Base-by-base conservation (phyloP, 2,888 invertebrate species). In the Drosophila monieri region DNA sequence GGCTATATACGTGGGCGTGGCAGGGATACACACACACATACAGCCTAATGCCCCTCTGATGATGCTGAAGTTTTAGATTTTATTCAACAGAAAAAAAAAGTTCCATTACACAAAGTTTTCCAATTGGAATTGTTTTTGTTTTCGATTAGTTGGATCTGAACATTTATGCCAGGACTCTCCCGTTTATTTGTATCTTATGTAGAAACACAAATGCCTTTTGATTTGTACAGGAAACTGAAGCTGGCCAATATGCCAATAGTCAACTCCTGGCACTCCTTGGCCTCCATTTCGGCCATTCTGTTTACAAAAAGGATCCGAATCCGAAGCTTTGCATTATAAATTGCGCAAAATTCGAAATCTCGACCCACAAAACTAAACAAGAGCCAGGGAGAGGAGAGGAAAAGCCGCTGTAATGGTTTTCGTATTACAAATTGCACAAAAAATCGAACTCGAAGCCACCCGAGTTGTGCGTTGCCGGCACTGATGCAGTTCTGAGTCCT, bases 81-180 rank as follows among this genome's bases (percentile, higher is more conserved):
- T 53, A 51, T 54, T 49, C 1, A 35, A 55, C 52, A 35, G 18
- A 51, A 68, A 81, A 79, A 23, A 51, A 68, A 81, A 79, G 64
- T 68, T 75, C 43, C 52, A 76, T 58, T 56, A 47, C 51, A 37
- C 51, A 78, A 83, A 85, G 64, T 88, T 86, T 88, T 76, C 58
- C 78, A 87, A 88, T 86, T 78, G 73, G 54, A 87, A 77, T 79
- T 78, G 80, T 77, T 85, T 76, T 73, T 70, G 69, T 62, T 81
- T 71, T 74, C 76, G 62, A 86, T 78, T 76, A 64, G 59, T 62
- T 70, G 44, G 14, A 23, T 18, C 47, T 52, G 46, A 56, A 53
- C 58, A 78, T 80, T 73, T 73, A 73, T 73, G 58, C 62, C 55
- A 32, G 25, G 35, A 10, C 39, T 9, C 39, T 41, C 39, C 15